A percentile compares a stretch with the other conserved stretches of the same genome.
Evolutionary conservation across 2,797 vertebrate genomes (phyloP).

Genomic region (Gila robusta): DNA sequence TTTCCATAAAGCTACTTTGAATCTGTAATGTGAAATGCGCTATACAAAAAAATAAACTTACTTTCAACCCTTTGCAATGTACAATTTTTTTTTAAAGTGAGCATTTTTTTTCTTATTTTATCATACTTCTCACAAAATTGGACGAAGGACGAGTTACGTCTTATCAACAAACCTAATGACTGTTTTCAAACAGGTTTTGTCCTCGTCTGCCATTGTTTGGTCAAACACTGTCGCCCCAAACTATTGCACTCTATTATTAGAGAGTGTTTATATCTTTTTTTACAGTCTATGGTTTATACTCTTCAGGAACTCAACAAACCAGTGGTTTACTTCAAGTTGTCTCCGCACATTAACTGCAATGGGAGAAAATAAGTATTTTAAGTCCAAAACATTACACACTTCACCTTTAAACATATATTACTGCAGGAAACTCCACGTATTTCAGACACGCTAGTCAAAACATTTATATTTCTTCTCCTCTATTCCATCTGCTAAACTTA

Average conservation of each 20-base stretch:
- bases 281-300: neutral
- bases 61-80: neutral
- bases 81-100: neutral
- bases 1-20: neutral
- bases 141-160: neutral
- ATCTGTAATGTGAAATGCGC: neutral
- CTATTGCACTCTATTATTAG: neutral
- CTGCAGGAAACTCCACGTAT: neutral
- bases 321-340: neutral
- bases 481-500: slow-evolving; percentile 6
- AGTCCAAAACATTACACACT: neutral
- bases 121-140: neutral
- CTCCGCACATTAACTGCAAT: neutral
- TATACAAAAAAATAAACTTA: neutral
- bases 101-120: neutral
- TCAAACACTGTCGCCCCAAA: neutral
- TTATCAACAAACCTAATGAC: neutral
- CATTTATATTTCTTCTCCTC: neutral
- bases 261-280: neutral
- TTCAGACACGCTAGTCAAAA: slow-evolving; percentile 12
- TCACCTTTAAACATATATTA: neutral
- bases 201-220: neutral
- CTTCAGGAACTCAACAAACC: neutral
- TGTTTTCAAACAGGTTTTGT: neutral
- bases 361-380: neutral